Evolutionary conservation across 2,888 invertebrate genomes (phyloP).

Genomic region (Rhynchonema sp.): DNA sequence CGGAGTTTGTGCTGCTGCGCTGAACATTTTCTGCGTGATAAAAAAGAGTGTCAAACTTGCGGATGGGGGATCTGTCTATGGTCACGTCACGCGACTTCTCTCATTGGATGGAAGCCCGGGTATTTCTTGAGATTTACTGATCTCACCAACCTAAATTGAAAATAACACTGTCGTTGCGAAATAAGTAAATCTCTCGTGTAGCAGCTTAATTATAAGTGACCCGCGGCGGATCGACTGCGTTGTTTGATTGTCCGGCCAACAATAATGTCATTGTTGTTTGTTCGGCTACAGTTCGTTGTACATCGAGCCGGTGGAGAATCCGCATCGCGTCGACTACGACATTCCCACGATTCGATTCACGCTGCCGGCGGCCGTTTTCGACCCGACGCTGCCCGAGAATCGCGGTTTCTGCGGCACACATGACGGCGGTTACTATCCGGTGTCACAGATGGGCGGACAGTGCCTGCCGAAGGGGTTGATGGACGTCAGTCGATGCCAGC

Average conservation of each 20-base stretch:
- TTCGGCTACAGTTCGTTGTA: neutral
- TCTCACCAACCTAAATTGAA: no score
- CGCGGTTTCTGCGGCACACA: neutral
- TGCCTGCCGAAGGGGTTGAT: neutral
- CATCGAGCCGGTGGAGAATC: neutral
- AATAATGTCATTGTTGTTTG: neutral
- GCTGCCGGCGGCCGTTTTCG: neutral
- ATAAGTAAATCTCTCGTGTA: no score
- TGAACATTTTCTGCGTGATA: no score
- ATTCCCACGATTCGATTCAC: neutral
- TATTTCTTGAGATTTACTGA: no score
- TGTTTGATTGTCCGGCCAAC: neutral
- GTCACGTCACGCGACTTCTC: no score
- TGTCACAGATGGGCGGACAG: neutral
- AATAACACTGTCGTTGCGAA: no score
- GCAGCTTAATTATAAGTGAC: no score
- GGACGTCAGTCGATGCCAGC: neutral
- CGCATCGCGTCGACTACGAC: neutral
- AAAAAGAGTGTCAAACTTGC: no score
- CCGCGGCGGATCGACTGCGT: no score
- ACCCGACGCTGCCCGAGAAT: neutral
- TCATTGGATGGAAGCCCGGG: no score
- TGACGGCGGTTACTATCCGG: neutral
- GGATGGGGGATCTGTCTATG: no score
- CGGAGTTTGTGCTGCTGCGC: no score